Evolutionary conservation across 2,888 invertebrate genomes (phyloP), one percentile per base, ranked within the genome.

Genomic region (Punctoribates punctum): DNA sequence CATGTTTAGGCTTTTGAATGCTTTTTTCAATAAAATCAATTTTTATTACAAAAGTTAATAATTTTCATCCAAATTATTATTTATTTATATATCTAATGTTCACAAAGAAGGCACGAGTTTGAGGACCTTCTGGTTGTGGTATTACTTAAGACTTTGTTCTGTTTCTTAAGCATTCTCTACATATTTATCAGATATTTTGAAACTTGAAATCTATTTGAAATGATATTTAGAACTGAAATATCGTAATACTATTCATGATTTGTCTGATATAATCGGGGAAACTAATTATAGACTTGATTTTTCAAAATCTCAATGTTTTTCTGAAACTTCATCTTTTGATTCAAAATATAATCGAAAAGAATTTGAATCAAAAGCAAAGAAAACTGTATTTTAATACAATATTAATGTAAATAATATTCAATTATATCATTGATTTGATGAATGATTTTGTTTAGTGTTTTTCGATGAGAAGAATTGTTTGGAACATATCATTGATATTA

Each of bases 101-200:
- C 48, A 25, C 34, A 48, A 72, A 25, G 72, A 72, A 72, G 72
- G 72, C 72, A 72, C 72, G 48, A 72, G 48, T 48, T 72, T 20
- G 20, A 23, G 72, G 20, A 20, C 72, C 20, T 67, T 42, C 42
- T 38, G 67, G 67, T 67, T 42, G 67, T 72, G 48, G 70, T 70
- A 42, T 23, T 42, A 38, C 38, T 42, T 27, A 17, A 23, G 34
- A 15, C 27, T 62, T 62, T 15, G 38, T 38, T 72, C 48, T 42
- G 48, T 17, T 72, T 72, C 25, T 72, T 48, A 72, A 48, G 13
- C 48, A 67, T 67, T 29, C 20, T 34, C 42, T 67, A 42, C 11
- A 11, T 38, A 23, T 42, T 25, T 17, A n/a, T 65, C 25, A 1
- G 17, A 38, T 38, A 11, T 9, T 65, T 17, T 34, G 8, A 34